Conservation (phyloP, 2,797 vertebrate species). For the Mormyrus hasselquistii region DNA sequence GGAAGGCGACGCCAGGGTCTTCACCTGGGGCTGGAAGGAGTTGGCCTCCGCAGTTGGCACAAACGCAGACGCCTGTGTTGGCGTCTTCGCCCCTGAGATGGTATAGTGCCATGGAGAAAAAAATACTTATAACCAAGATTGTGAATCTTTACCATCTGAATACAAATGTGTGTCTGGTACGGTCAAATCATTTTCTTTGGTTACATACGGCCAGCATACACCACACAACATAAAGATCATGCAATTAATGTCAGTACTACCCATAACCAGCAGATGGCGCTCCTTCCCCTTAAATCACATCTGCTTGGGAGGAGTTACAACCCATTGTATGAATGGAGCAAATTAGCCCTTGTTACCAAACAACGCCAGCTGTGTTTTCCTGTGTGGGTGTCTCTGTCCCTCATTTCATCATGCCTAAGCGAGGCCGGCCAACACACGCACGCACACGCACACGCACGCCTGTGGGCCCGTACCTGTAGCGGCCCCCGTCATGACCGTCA, state of each 20-base stretch:
- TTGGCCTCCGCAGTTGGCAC: constrained; percentile 81
- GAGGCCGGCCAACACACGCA: background rate
- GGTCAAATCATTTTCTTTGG: background rate
- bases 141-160: background rate
- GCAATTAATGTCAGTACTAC: background rate
- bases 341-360: constrained; percentile 12
- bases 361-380: background rate
- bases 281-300: constrained; percentile 9
- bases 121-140: background rate
- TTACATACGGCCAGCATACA: background rate
- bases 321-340: background rate
- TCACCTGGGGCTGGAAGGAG: constrained; percentile 85
- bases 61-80: constrained; percentile 79
- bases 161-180: background rate
- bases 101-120: constrained; percentile 9
- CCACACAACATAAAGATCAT: background rate
- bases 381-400: background rate
- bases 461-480: constrained; percentile 73
- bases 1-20: constrained; percentile 78
- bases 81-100: constrained; percentile 73
- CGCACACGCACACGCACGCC: background rate
- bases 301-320: background rate
- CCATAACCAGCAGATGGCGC: constrained; percentile 50
- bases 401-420: background rate
- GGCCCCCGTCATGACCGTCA: constrained; percentile 86